Conservation (phyloP, 2,113 vertebrate genomes). For the Dromas ardeola region DNA sequence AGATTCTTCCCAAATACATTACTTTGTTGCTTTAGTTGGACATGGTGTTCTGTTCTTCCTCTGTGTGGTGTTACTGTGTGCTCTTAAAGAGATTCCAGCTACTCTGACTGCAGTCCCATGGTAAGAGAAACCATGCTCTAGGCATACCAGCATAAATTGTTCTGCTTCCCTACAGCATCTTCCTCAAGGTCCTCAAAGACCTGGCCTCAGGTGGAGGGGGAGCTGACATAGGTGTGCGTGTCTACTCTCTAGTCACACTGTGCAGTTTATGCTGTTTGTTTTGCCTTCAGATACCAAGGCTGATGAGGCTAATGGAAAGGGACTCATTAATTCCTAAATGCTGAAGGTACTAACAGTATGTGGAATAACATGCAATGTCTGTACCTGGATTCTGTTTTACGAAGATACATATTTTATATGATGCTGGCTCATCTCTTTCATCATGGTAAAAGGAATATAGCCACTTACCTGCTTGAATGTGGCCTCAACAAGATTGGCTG, state of each 20-base stretch:
- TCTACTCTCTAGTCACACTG: background rate
- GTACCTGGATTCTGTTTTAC: background rate
- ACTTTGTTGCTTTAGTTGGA: background rate
- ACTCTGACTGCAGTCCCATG: background rate
- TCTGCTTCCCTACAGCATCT: background rate
- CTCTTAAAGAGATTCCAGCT: background rate
- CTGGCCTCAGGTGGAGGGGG: background rate
- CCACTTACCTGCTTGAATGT: slow-evolving; percentile 94
- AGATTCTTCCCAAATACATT: background rate
- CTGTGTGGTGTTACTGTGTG: background rate
- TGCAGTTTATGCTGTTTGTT: background rate
- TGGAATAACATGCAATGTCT: background rate
- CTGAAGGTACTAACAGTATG: background rate
- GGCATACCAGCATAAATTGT: background rate
- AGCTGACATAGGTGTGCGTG: background rate
- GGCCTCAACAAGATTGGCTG: slow-evolving; percentile 95
- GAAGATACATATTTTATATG: background rate
- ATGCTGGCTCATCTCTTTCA: background rate
- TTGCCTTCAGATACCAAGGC: background rate
- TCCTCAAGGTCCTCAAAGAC: background rate
- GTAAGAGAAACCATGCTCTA: background rate
- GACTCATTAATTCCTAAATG: background rate
- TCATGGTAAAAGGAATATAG: background rate
- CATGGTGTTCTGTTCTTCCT: background rate
- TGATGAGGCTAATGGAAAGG: background rate